phyloP scores from a whole-genome alignment of 2,113 vertebrate species.

The Albula glossodonta region DNA sequence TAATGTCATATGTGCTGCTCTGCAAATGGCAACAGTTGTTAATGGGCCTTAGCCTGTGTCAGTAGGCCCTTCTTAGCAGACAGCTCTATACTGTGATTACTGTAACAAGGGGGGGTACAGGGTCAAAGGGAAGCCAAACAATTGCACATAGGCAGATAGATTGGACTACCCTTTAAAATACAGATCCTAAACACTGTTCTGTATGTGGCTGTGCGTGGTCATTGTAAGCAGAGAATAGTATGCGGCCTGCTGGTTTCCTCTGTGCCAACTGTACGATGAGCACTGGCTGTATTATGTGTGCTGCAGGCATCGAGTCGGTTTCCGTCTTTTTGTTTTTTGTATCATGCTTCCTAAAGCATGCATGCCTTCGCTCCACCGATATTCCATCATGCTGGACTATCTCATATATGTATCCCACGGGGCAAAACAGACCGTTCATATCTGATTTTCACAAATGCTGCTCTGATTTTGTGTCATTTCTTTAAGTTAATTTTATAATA shows the following conservation, averaged over 20 bases:
- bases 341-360: not conserved
- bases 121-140: not conserved
- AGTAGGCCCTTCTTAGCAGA: not conserved
- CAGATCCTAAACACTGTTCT: not conserved
- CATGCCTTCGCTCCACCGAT: not conserved
- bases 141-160: not conserved
- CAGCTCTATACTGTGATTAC: not conserved
- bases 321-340: not conserved
- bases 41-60: conserved; percentile 10
- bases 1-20: conserved; percentile 38
- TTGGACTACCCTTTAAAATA: conserved; percentile 5
- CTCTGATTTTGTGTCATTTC: not conserved
- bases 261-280: too few species aligned
- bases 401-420: not conserved
- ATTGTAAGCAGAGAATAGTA: not conserved
- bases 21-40: conserved; percentile 35
- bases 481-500: not conserved
- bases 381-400: not conserved
- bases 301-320: not conserved
- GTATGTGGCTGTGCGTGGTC: not conserved
- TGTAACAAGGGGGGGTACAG: not conserved
- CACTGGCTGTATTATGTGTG: too few species aligned
- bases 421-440: not conserved
- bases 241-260: too few species aligned
- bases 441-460: not conserved